Base-by-base conservation (phyloP, 1,140 invertebrate genomes). In the Neotoxoptera formosana region DNA sequence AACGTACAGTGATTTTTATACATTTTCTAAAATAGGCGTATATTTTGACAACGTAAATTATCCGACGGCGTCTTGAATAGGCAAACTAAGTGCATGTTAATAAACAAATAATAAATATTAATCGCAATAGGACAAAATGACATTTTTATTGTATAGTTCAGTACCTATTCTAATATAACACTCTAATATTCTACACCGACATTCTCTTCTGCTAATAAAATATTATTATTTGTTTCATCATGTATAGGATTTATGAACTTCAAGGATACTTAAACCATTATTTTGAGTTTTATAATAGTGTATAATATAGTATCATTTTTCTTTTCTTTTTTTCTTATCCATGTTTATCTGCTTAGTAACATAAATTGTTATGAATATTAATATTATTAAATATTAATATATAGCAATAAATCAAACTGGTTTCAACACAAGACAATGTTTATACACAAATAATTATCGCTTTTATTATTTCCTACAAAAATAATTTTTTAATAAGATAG, bases 31-130 rank as follows among this genome's bases (percentile, higher is more conserved):
- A 76, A 17, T 67, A 67, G 11, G 30, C 30, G 0, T 81, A 81
- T 81, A 81, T 36, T 56, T 89, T 41, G 1, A 8, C 41, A 20
- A 45, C 30, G 34, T 17, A 87, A 67, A 67, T 87, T n/a, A 36
- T 34, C 2, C 25, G 83, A 90, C 87, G 83, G 84, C 56, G 86
- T 93, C 86, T 89, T 83, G 48, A 45, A 88, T 89, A 89, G 48
- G 88, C 84, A 93, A 88, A 93, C 36, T 34, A 47, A 47, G 87
- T 60, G 25, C 87, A 48, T 56, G 23, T 87, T 45, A 25, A 25
- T 25, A 84, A 84, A 30, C 23, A 67, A 67, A 20, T 30, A n/a
- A n/a, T n/a, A n/a, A n/a, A 41, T 41, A 41, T 41, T 67, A 67
- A 67, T n/a, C 3, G n/a, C 60, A 6, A 1, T 76, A 17, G 14